These are phyloP conservation scores for Falco berigora DNA, from an alignment of 2,797 vertebrate species.

Conservation along the genomic window DNA sequence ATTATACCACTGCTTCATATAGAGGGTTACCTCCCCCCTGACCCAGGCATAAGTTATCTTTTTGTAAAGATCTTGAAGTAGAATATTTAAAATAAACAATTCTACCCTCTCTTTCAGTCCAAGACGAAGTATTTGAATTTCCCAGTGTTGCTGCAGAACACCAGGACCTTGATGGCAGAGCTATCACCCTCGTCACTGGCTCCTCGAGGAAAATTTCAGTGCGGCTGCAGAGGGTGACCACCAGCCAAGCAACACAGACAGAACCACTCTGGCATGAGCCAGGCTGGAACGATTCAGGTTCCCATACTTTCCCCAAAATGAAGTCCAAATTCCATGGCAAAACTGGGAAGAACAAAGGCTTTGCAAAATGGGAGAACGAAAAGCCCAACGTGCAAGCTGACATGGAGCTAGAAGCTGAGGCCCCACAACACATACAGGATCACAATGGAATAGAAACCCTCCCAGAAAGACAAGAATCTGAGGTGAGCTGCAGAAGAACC, in stretches of 20 bases:
- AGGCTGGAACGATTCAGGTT: slow-evolving; percentile 83
- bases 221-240: slow-evolving; percentile 86
- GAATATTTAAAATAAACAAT: background rate
- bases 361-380: slow-evolving; percentile 89
- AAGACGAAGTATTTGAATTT: slow-evolving; percentile 93
- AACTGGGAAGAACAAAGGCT: slow-evolving; percentile 85
- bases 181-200: slow-evolving; percentile 91
- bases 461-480: slow-evolving; percentile 72
- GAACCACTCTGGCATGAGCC: slow-evolving; percentile 88
- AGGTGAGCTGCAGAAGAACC: slow-evolving; percentile 64
- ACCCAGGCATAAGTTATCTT: background rate
- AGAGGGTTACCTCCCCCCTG: background rate
- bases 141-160: slow-evolving; percentile 73
- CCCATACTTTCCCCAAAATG: slow-evolving; percentile 97
- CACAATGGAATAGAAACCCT: slow-evolving; percentile 72
- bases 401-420: slow-evolving; percentile 52
- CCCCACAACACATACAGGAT: slow-evolving; percentile 39
- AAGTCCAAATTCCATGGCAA: slow-evolving; percentile 86
- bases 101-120: slow-evolving; percentile 71
- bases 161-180: slow-evolving; percentile 78
- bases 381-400: slow-evolving; percentile 65
- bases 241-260: slow-evolving; percentile 92
- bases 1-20: background rate
- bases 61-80: background rate
- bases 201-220: slow-evolving; percentile 93